Evolutionary conservation across 2,113 vertebrate species (phyloP), one percentile per base, ranked within the genome.

Genomic region (Chitala chitala): DNA sequence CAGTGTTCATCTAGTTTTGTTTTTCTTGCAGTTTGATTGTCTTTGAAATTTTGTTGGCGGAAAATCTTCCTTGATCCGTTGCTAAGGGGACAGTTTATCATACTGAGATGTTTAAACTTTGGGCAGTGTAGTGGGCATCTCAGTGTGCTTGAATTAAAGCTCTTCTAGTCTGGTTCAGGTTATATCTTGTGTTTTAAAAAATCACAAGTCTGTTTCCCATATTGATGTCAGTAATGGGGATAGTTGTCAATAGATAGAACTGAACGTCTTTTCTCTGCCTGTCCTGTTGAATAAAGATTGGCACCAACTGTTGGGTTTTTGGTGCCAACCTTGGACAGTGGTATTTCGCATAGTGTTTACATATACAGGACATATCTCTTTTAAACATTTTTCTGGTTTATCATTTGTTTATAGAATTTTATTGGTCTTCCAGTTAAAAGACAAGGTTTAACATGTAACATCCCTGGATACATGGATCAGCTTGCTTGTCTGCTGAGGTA

Each of bases 241-340:
- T 31, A 42, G 42, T 15, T 68, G 64, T 46, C 63, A 24, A 26
- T 46, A 44, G 38, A 46, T 68, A 68, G 38, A 26, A 46, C n/a
- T 46, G 42, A 68, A 68, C 24, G 64, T 26, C 33, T 22, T 15
- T 42, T 68, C 46, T 68, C 64, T 24, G 42, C 42, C 59, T 26
- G 22, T 13, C 64, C 42, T 68, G 40, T 48, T 29, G 40, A 68
- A 46, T 42, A 68, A 68, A 68, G 64, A 48, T 68, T 68, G 64
- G 64, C 64, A 44, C 42, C 26, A 24, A 48, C 15, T 24, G 40
- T 13, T 68, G 22, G 22, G 40, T 24, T 42, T n/a, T 12, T 48
- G 42, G 42, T 46, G 40, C 22, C 64, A 68, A 31, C 44, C 64
- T 46, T 17, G 64, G 42, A 13, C 64, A 42, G 64, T 9, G 42